phyloP scores from a whole-genome alignment of 1,140 invertebrate genomes.

The Eurosta solidaginis region DNA sequence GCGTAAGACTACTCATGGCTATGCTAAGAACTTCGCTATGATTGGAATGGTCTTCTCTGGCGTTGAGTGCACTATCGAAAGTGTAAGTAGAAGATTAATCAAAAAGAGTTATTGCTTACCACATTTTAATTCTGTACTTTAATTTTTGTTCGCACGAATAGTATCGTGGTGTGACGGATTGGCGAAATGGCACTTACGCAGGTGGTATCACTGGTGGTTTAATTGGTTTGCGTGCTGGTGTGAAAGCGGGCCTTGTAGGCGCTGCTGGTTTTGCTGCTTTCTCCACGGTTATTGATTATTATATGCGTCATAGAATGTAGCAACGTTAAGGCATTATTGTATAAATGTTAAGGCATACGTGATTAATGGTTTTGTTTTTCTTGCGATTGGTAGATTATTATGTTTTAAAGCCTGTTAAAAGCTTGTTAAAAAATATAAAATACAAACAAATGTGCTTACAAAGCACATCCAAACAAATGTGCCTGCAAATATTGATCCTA shows the following conservation, averaged over 20 bases:
- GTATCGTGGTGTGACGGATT: conserved; percentile 91
- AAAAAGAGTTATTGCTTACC: background rate
- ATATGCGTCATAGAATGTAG: conserved; percentile 68
- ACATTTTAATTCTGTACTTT: background rate
- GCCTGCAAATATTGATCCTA: too few species aligned
- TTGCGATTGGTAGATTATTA: too few species aligned
- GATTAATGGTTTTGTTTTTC: too few species aligned
- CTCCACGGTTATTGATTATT: conserved; percentile 94
- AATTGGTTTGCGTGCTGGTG: conserved; percentile 92
- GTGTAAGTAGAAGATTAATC: conserved; percentile 64
- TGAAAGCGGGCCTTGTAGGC: conserved; percentile 89
- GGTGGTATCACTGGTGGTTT: conserved; percentile 92
- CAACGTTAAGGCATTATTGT: too few species aligned
- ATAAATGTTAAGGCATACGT: too few species aligned
- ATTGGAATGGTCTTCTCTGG: conserved; percentile 91
- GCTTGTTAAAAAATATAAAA: too few species aligned
- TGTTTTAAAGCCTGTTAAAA: too few species aligned
- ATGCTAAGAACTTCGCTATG: conserved; percentile 97
- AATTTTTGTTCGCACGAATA: conserved; percentile 55
- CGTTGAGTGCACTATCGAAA: conserved; percentile 91
- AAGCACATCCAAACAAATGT: too few species aligned
- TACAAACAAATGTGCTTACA: too few species aligned
- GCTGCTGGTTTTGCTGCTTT: conserved; percentile 95
- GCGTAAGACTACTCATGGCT: conserved; percentile 85
- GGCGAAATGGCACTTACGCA: conserved; percentile 94